A percentile compares a stretch with the other conserved stretches of the same genome.
These are phyloP conservation scores for Eospalax fontanierii DNA, from an alignment of 2,797 vertebrate genomes.

Conservation along the genomic window DNA sequence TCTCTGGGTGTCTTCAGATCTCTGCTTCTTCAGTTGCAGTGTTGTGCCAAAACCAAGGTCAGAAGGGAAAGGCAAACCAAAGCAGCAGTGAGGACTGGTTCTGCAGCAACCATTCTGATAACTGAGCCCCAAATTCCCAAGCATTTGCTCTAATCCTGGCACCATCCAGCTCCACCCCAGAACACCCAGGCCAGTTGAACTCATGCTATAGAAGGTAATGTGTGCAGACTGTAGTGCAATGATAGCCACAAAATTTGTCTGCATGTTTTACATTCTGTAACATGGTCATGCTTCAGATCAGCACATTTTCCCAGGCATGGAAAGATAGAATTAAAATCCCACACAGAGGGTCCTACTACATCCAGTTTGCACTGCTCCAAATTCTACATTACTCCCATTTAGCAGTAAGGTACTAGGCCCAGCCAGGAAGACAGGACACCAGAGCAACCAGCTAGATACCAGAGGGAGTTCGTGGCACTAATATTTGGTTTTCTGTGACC, in stretches of 20 bases:
- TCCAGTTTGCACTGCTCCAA: not conserved
- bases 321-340: not conserved
- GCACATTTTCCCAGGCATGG: not conserved
- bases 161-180: too few relatives aligned
- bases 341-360: not conserved
- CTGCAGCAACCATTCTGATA: not conserved
- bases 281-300: not conserved
- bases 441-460: too few relatives aligned
- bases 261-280: not conserved
- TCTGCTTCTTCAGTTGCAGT: not conserved
- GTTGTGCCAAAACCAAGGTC: not conserved
- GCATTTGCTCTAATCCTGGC: not conserved
- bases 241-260: not conserved
- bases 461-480: too few relatives aligned
- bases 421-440: not conserved
- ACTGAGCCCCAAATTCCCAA: not conserved
- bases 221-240: not conserved
- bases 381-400: accelerated
- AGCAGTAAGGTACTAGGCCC: not conserved
- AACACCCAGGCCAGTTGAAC: not conserved
- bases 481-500: too few relatives aligned
- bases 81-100: not conserved
- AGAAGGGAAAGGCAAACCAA: not conserved
- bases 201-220: not conserved
- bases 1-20: not conserved